Base-by-base conservation (phyloP, 2,797 vertebrate genomes). In the Tragelaphus oryx region DNA sequence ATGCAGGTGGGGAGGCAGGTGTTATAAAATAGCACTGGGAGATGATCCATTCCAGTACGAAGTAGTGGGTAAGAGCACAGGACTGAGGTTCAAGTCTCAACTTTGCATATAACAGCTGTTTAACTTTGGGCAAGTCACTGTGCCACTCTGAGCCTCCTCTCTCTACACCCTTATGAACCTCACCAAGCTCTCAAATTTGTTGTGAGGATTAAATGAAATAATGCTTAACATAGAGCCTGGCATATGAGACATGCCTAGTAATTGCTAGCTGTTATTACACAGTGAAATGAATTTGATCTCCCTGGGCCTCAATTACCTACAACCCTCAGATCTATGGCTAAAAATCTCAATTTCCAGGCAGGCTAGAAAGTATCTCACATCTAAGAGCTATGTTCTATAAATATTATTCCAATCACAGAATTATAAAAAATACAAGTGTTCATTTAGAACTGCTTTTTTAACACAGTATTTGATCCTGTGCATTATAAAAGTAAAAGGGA, bases 401-500 rank as follows among this genome's bases (percentile, higher is more conserved):
- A 87, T 87, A 46, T 13, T 68, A 84, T 52, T 81, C 54, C 26
- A 89, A 48, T 59, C 85, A 46, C 59, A 78, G 81, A 75, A 93
- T 87, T 59, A 89, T 55, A 76, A 79, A 75, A 92, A 85, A 26
- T 50, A n/a, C 62, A 82, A 93, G 62, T 37, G 60, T 78, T 93
- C 83, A 2, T 74, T 91, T 78, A 54, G 54, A 80, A 93, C 57
- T 50, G 22, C 18, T 71, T 95, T 89, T 90, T 95, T 48, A 92
- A 91, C 62, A 79, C 93, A 78, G n/a, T 54, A 28, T 97, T 87
- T 95, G 88, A 92, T 95, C 94, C 82, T 54, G 18, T 5, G 28
- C 54, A 71, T 96, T 81, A 74, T 17, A 54, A 96, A 89, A 93
- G 78, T 68, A 41, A 74, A 90, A 30, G 48, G 57, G 30, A 89